Evolutionary conservation across 2,113 vertebrate genomes (phyloP), one percentile per base, ranked within the genome.

Genomic region (Rutilus rutilus): DNA sequence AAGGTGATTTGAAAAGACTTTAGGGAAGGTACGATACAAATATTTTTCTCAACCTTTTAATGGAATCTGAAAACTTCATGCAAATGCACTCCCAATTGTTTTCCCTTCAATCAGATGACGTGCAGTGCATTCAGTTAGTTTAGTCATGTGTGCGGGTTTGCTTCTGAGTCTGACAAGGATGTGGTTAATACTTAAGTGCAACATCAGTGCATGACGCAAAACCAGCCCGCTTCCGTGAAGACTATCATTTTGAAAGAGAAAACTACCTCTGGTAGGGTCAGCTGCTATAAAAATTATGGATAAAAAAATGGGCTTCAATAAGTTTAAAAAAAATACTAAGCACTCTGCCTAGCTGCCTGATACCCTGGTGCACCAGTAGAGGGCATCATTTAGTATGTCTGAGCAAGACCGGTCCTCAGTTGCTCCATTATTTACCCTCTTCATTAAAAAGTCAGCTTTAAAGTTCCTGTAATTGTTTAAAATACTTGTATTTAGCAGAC

Each of bases 111-210:
- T 62, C 33, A 60, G 21, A 14, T 59, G 54, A 57, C 77, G 36
- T 17, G 36, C 15, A 19, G 23, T 17, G 27, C 39, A 79, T 23
- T 79, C 54, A 47, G 71, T 39, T 78, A 6, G 71, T 42, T 62
- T 45, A 25, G 27, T 36, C 52, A 9, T 52, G 10, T 12, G 21
- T 79, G 57, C 10, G 36, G 36, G 21, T 79, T 62, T 62, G 23
- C 10, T 23, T 60, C 36, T 25, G 57, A 79, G 36, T 60, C 36
- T 42, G 57, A 79, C 57, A 60, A 79, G 77, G 77, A 79, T 79
- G 77, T 79, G 77, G 77, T 62, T 62, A 60, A 62, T 39, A 45
- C 36, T 42, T 42, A n/a, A 59, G 21, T 36, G 17, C 76, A 57
- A 59, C 52, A 78, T 78, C 30, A 78, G 33, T 59, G 33, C 23